phyloP scores from a whole-genome alignment of 2,888 invertebrate genomes.

The Cylindroiulus punctatus region DNA sequence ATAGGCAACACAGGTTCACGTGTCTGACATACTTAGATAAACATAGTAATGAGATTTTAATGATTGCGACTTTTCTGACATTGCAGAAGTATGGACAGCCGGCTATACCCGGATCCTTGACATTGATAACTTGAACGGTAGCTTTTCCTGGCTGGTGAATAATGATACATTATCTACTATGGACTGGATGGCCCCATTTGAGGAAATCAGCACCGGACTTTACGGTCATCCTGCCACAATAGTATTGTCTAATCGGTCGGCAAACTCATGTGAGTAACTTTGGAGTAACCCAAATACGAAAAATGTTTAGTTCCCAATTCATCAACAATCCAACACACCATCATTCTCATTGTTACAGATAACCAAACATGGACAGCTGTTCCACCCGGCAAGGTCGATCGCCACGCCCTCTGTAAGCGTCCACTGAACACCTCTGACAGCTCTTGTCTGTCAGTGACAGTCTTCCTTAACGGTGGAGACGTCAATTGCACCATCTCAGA shows the following conservation, averaged over 20 bases:
- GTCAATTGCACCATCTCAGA: neutral
- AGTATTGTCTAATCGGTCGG: neutral
- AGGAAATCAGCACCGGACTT: neutral
- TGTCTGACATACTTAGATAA: too few species aligned
- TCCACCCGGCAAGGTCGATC: neutral
- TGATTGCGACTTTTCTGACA: too few species aligned
- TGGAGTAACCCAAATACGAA: neutral
- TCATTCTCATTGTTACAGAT: neutral
- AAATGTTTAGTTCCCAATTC: too few species aligned
- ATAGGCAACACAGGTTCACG: too few species aligned
- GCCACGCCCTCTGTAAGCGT: constrained; percentile 7
- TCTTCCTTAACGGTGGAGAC: neutral
- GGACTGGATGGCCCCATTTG: constrained; percentile 46
- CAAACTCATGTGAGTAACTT: neutral
- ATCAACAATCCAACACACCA: neutral
- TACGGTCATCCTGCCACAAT: neutral
- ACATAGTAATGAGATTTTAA: too few species aligned
- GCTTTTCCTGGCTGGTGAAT: constrained; percentile 5
- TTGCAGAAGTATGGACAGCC: constrained; percentile 12
- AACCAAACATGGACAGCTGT: neutral
- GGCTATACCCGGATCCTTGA: neutral
- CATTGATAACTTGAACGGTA: neutral
- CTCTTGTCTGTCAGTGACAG: neutral
- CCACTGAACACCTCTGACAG: neutral
- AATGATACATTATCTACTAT: neutral